Evolutionary conservation across 2,797 vertebrate genomes (phyloP).

Genomic region (Chrysocyon brachyurus): DNA sequence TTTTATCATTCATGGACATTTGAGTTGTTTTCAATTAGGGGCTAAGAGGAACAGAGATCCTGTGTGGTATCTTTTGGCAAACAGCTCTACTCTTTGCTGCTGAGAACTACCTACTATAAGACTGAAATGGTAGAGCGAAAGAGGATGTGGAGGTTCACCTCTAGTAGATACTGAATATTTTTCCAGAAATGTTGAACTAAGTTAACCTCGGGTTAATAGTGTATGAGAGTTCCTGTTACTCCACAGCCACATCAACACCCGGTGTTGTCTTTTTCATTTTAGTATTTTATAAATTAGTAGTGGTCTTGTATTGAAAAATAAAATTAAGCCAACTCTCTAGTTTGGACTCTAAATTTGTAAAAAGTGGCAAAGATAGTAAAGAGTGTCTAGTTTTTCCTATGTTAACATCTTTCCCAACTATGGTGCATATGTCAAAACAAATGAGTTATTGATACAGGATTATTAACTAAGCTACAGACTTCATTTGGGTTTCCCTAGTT

Average conservation of each 20-base stretch:
- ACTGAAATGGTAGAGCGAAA: not conserved
- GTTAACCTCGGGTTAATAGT: not conserved
- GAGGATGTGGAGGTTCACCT: not conserved
- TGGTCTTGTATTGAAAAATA: not conserved
- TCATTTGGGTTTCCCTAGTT: not conserved
- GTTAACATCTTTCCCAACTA: not conserved
- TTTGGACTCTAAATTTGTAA: not conserved
- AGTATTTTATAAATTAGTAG: not conserved
- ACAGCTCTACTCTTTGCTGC: not conserved
- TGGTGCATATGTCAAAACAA: not conserved
- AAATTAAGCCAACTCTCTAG: not conserved
- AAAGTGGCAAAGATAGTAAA: not conserved
- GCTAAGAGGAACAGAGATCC: not conserved
- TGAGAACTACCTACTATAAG: not conserved
- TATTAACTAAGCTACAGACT: not conserved
- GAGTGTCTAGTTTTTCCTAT: not conserved
- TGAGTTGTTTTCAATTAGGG: not conserved
- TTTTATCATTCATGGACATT: not conserved
- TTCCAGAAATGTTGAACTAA: not conserved
- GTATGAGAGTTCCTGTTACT: not conserved
- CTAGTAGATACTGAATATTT: not conserved
- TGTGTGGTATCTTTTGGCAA: not conserved
- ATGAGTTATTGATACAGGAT: not conserved
- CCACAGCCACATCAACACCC: not conserved
- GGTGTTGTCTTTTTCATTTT: not conserved